Evolutionary conservation across 2,888 invertebrate species (phyloP).

Genomic region (Torymus tubicola): DNA sequence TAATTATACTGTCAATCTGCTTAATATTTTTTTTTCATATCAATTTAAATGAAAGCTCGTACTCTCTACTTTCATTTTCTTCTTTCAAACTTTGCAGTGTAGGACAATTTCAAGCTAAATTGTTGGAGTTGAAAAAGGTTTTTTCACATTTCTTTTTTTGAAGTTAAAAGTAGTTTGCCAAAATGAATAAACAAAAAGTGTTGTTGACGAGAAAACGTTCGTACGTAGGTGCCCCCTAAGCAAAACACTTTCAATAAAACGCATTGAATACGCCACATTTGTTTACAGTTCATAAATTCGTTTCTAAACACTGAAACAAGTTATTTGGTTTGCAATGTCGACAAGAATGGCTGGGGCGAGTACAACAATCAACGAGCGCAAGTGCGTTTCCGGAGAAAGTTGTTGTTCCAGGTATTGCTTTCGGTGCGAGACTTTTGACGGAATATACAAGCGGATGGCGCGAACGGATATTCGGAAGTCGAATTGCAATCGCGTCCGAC

Average conservation of each 20-base stretch:
- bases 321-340: conserved; percentile 4
- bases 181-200: too few species aligned
- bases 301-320: background rate
- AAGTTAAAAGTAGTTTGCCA: too few species aligned
- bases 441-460: background rate
- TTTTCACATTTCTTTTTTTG: too few species aligned
- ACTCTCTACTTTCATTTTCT: too few species aligned
- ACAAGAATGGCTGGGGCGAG: background rate
- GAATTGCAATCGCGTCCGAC: background rate
- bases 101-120: too few species aligned
- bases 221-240: too few species aligned
- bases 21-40: too few species aligned
- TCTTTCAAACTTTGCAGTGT: too few species aligned
- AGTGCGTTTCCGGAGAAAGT: conserved; percentile 52
- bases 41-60: too few species aligned
- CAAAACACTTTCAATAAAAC: background rate
- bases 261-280: background rate
- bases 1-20: too few species aligned
- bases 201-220: too few species aligned
- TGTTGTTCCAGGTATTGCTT: conserved; percentile 36
- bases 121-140: too few species aligned
- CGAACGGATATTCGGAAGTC: conserved; percentile 14
- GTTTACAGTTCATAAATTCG: conserved; percentile 6
- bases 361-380: background rate
- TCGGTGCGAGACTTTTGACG: conserved; percentile 20